These are phyloP conservation scores for Gila robusta DNA, from an alignment of 2,797 vertebrate species.

Conservation along the genomic window DNA sequence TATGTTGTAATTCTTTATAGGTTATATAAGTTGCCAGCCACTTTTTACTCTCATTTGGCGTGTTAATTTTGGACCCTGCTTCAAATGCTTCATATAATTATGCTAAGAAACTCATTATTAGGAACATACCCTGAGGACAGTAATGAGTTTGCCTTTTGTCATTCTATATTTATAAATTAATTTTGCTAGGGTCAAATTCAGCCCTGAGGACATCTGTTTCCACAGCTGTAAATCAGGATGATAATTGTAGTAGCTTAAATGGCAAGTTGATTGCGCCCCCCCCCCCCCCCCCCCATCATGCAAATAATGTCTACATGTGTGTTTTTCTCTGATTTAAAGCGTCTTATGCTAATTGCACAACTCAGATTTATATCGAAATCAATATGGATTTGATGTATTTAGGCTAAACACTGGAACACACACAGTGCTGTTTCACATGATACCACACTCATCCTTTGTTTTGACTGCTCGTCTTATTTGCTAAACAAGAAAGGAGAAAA, in stretches of 20 bases:
- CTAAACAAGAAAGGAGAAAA: constrained; percentile 59
- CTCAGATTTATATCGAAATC: not conserved
- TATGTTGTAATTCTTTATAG: not conserved
- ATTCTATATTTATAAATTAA: constrained; percentile 67
- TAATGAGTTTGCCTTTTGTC: constrained; percentile 61
- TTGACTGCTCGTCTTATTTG: constrained; percentile 70
- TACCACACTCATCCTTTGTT: constrained; percentile 57
- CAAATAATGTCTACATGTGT: constrained; percentile 5
- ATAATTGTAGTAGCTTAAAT: constrained; percentile 59
- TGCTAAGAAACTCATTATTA: constrained; percentile 72
- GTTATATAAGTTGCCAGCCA: not conserved
- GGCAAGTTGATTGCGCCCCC: constrained; percentile 26
- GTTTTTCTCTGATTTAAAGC: not conserved
- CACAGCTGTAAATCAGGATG: constrained; percentile 57
- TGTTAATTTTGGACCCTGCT: not conserved
- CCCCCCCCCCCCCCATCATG: no score
- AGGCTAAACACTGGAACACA: not conserved
- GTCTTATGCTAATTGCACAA: constrained; percentile 4
- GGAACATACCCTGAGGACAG: constrained; percentile 66
- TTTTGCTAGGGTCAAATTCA: constrained; percentile 62
- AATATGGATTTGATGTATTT: not conserved
- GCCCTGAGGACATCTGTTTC: constrained; percentile 60
- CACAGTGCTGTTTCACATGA: not conserved
- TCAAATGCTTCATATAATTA: constrained; percentile 53
- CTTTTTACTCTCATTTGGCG: not conserved